Evolutionary conservation across 2,888 invertebrate genomes (phyloP).

Genomic region (Eupeodes latifasciatus): DNA sequence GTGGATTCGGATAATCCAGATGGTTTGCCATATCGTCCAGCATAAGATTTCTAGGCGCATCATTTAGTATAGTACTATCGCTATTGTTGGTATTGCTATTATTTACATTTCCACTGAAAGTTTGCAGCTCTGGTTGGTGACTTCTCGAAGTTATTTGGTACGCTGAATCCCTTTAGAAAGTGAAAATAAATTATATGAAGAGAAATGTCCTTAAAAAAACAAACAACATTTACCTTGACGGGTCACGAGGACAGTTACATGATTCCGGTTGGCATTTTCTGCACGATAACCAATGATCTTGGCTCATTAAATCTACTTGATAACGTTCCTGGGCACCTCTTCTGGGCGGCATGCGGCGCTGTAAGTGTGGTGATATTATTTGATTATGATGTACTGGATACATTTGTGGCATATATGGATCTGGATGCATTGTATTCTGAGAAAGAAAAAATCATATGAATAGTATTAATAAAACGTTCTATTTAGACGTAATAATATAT

Average conservation of each 20-base stretch:
- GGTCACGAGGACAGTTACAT: constrained; percentile 71
- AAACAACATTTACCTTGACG: constrained; percentile 22
- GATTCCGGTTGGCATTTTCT: constrained; percentile 74
- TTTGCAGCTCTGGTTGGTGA: constrained; percentile 47
- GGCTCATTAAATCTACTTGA: constrained; percentile 70
- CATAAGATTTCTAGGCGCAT: constrained; percentile 38
- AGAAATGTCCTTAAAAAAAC: not conserved
- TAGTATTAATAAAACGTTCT: constrained; percentile 25
- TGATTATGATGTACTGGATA: constrained; percentile 66
- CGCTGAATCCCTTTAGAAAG: constrained; percentile 35
- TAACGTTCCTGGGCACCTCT: constrained; percentile 71
- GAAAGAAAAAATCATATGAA: not conserved
- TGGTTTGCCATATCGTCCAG: constrained; percentile 52
- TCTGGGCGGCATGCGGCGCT: constrained; percentile 42
- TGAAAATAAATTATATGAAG: too few species aligned
- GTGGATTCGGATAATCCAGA: constrained; percentile 59
- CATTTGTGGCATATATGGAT: constrained; percentile 60
- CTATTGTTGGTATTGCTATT: constrained; percentile 28
- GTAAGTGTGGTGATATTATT: constrained; percentile 57
- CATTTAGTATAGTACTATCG: constrained; percentile 11
- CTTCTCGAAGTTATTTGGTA: constrained; percentile 65
- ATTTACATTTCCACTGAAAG: constrained; percentile 38
- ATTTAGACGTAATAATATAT: not conserved
- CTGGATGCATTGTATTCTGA: constrained; percentile 67
- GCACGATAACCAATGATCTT: constrained; percentile 75